Conservation (phyloP, 2,113 vertebrate species). For the Trichechus manatus region DNA sequence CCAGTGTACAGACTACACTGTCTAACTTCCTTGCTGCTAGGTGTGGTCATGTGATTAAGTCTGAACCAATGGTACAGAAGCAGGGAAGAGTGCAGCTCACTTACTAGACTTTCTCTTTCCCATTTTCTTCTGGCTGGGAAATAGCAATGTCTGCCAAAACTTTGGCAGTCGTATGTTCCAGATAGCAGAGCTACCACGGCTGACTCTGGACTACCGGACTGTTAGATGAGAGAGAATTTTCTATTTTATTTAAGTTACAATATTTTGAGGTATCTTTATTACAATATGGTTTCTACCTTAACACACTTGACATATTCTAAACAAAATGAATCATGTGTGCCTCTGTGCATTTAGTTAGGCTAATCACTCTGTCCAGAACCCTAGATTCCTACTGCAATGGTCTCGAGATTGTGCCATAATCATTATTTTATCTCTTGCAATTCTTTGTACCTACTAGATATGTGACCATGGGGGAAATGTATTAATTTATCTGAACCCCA, state of each 20-base stretch:
- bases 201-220: background rate
- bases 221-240: background rate
- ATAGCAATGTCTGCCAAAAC: background rate
- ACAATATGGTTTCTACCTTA: background rate
- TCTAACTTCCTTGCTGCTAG: background rate
- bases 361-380: background rate
- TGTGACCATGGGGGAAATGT: background rate
- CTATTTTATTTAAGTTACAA: background rate
- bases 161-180: background rate
- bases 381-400: background rate
- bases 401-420: background rate
- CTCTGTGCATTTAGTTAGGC: background rate
- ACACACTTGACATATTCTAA: background rate
- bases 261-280: slow-evolving; percentile 8
- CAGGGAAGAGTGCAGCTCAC: background rate
- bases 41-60: background rate
- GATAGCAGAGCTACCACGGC: background rate
- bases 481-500: background rate
- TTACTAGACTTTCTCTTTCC: background rate
- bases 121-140: background rate
- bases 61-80: background rate
- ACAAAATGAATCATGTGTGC: background rate
- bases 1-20: background rate
- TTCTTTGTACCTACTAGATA: background rate
- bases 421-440: background rate